A percentile compares a stretch with the other conserved stretches of the same genome.
Evolutionary conservation across 1,140 invertebrate genomes (phyloP).

Genomic region (Meteorus sp.): DNA sequence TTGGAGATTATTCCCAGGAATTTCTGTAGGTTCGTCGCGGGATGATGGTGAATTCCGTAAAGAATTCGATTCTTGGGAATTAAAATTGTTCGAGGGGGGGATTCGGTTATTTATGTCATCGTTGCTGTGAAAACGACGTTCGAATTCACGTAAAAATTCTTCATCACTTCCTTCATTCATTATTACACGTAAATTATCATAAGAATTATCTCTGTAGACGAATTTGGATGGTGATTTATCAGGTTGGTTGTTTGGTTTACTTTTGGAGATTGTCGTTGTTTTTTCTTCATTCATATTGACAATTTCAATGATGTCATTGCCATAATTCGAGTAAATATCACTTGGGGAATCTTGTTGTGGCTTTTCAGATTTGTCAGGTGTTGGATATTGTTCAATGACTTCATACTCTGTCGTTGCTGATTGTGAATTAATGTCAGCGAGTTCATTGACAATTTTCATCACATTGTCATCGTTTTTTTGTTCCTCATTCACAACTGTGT

Average conservation of each 20-base stretch:
- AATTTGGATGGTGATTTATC: not conserved
- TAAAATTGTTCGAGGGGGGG: too few species aligned
- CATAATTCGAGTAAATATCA: constrained; percentile 37
- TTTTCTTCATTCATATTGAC: constrained; percentile 50
- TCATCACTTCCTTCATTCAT: constrained; percentile 43
- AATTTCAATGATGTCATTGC: constrained; percentile 55
- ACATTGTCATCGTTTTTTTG: not conserved
- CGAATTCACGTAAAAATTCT: constrained; percentile 45
- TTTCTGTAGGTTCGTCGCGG: too few species aligned
- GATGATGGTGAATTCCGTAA: too few species aligned
- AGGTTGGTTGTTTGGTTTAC: too few species aligned
- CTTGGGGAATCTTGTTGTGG: constrained; percentile 42
- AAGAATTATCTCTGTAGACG: constrained; percentile 4
- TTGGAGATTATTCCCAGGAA: not conserved
- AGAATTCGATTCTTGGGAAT: too few species aligned
- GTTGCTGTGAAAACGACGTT: constrained; percentile 36
- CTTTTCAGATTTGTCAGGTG: constrained; percentile 34
- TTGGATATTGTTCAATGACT: not conserved
- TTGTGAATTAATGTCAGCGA: not conserved
- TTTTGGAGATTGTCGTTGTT: constrained; percentile 12
- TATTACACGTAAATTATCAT: constrained; percentile 39
- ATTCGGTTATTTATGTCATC: constrained; percentile 11
- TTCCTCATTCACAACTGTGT: too few species aligned
- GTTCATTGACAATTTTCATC: not conserved
- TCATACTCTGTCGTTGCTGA: constrained; percentile 11